Conservation (phyloP, 2,888 invertebrate genomes). For the Coenonympha glycerion region DNA sequence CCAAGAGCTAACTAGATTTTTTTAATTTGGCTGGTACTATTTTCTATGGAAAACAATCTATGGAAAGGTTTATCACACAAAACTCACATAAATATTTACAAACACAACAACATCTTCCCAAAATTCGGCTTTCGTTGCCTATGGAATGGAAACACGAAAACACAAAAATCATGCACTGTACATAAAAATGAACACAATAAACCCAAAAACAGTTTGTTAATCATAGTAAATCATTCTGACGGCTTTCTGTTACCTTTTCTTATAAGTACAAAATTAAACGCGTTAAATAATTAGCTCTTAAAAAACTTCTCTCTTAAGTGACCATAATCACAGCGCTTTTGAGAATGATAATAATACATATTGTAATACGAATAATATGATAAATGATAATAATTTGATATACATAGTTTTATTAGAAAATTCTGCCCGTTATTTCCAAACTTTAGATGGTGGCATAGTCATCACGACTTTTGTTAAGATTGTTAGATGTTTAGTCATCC, state of each 20-base stretch:
- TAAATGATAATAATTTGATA: too few relatives aligned
- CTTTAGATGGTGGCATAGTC: too few relatives aligned
- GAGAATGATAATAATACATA: background rate
- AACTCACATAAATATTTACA: background rate
- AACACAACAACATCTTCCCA: background rate
- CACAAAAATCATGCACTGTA: conserved; percentile 28
- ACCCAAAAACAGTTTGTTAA: conserved; percentile 8
- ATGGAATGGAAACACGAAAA: conserved; percentile 13
- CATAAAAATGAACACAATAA: conserved; percentile 10
- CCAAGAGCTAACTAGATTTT: too few relatives aligned
- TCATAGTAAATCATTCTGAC: conserved; percentile 1
- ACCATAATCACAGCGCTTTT: background rate
- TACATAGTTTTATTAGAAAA: too few relatives aligned
- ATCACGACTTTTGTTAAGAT: too few relatives aligned
- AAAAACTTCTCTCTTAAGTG: conserved; percentile 14
- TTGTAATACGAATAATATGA: too few relatives aligned
- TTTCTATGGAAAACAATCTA: too few relatives aligned
- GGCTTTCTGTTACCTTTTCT: background rate
- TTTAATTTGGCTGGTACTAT: background rate
- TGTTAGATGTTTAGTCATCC: too few relatives aligned
- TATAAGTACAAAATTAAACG: background rate
- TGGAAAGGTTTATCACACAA: background rate
- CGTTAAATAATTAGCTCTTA: conserved; percentile 13
- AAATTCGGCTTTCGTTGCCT: background rate
- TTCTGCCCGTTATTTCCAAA: too few relatives aligned